Evolutionary conservation across 1,140 invertebrate genomes (phyloP).

Genomic region (roundworm (Caenorhabditis elegans)): WBcel235 BX284605.5:11845001-11845500

Average conservation of each 20-base stretch:
- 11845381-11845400: too few relatives aligned
- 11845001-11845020: conserved; percentile 4
- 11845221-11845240: background rate
- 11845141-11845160: conserved; percentile 5
- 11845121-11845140: conserved; percentile 4
- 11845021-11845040: conserved; percentile 23
- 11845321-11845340: too few relatives aligned
- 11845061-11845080: conserved; percentile 27
- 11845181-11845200: background rate
- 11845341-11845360: too few relatives aligned
- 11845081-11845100: background rate
- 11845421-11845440: too few relatives aligned
- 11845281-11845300: background rate
- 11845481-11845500: too few relatives aligned
- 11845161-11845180: background rate
- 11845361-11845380: too few relatives aligned
- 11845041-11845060: conserved; percentile 28
- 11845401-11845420: too few relatives aligned
- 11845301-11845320: too few relatives aligned
- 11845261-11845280: conserved; percentile 8
- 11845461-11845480: too few relatives aligned
- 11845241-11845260: conserved; percentile 14
- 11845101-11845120: background rate
- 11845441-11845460: too few relatives aligned
- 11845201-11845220: conserved; percentile 22